Evolutionary conservation across 2,113 vertebrate species (phyloP).

Genomic region (Hypanus sabinus): DNA sequence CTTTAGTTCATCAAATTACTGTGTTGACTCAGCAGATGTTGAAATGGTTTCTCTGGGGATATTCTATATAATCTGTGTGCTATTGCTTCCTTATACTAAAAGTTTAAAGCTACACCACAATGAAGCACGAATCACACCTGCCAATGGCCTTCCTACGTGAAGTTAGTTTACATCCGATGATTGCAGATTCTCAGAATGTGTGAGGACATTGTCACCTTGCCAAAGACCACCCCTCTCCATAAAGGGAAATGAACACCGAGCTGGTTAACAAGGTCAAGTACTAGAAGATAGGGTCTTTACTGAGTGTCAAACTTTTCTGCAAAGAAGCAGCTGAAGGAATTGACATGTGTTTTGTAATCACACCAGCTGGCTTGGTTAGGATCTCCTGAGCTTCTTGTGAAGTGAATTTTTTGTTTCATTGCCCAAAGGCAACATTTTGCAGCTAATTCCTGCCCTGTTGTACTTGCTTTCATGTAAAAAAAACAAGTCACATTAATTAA

Average conservation of each 20-base stretch:
- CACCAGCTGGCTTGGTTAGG: conserved; percentile 47
- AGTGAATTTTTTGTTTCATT: background rate
- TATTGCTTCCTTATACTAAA: background rate
- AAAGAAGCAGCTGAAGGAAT: conserved; percentile 55
- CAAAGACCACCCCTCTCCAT: conserved; percentile 41
- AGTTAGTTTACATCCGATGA: background rate
- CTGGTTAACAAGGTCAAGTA: conserved; percentile 58
- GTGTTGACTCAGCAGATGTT: background rate
- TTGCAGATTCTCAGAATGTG: no score
- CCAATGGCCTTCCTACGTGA: background rate
- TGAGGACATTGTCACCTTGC: background rate
- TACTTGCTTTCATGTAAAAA: background rate
- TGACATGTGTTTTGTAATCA: conserved; percentile 54
- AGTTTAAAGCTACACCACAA: background rate
- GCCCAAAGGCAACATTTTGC: background rate
- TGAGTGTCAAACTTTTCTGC: conserved; percentile 43
- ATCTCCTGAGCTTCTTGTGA: background rate
- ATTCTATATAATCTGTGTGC: background rate
- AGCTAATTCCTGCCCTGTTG: background rate
- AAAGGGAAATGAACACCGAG: conserved; percentile 51
- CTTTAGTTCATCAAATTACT: no score
- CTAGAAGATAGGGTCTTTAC: conserved; percentile 49
- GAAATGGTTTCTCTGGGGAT: background rate
- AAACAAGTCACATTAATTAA: background rate
- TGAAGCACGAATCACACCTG: background rate